phyloP scores from a whole-genome alignment of 1,140 invertebrate species.

The Pemphigus obesinymphae region DNA sequence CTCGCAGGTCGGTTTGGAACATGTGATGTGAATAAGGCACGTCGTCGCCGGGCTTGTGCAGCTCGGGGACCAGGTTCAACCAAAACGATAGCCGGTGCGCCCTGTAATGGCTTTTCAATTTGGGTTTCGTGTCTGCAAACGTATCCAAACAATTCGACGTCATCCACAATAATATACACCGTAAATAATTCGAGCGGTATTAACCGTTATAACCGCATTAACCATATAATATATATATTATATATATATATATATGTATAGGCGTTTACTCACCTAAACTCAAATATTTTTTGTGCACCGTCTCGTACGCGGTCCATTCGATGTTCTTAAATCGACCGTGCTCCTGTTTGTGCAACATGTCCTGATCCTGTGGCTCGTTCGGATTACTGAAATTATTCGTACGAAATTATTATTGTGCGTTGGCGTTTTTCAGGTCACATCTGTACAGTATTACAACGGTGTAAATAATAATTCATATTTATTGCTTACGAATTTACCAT shows the following conservation, averaged over 20 bases:
- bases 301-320: slow-evolving; percentile 87
- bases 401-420: neutral
- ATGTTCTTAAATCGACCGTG: slow-evolving; percentile 73
- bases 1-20: slow-evolving; percentile 59
- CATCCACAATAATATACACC: neutral
- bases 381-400: slow-evolving; percentile 65
- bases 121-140: slow-evolving; percentile 73
- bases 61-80: slow-evolving; percentile 89
- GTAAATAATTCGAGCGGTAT: neutral
- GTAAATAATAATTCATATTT: too few species aligned
- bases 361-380: slow-evolving; percentile 70
- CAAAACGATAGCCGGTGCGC: slow-evolving; percentile 92
- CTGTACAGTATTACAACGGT: too few species aligned
- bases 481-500: too few species aligned
- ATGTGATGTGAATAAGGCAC: slow-evolving; percentile 81
- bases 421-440: too few species aligned
- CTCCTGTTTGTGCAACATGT: slow-evolving; percentile 58
- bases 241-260: too few species aligned
- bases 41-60: slow-evolving; percentile 85
- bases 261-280: slow-evolving; percentile 64
- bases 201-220: neutral
- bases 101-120: slow-evolving; percentile 89
- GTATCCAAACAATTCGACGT: neutral
- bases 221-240: neutral
- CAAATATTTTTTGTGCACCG: slow-evolving; percentile 86